Percentiles rank a stretch among this genome's conserved stretches.
These are phyloP conservation scores for Oryzias sinensis DNA, from an alignment of 2,797 vertebrate species.

Conservation along the genomic window DNA sequence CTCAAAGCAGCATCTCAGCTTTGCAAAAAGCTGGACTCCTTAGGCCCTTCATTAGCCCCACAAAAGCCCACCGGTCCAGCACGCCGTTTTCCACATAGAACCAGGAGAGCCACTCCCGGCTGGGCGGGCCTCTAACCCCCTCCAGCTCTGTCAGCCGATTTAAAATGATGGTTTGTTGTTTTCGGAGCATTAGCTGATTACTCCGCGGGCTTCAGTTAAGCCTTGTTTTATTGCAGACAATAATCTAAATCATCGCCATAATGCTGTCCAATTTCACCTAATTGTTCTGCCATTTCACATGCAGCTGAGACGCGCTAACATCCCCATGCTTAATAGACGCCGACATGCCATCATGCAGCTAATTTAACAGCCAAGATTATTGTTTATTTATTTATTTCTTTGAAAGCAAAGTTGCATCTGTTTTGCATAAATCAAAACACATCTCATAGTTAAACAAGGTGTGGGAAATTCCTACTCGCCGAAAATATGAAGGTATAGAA, in stretches of 20 bases:
- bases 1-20: constrained; percentile 18
- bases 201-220: constrained; percentile 51
- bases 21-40: constrained; percentile 4
- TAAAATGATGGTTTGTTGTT: constrained; percentile 54
- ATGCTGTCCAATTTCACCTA: constrained; percentile 53
- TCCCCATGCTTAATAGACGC: constrained; percentile 20
- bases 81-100: constrained; percentile 23
- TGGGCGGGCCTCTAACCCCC: background rate
- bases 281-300: constrained; percentile 47
- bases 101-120: too few species aligned
- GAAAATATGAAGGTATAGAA: too few species aligned
- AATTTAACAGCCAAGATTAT: background rate
- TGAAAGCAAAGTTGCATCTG: background rate
- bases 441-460: too few species aligned
- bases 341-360: background rate
- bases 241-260: constrained; percentile 55
- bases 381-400: background rate
- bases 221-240: constrained; percentile 51
- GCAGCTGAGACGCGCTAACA: constrained; percentile 27
- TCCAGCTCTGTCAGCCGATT: constrained; percentile 40
- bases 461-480: too few species aligned
- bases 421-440: too few species aligned
- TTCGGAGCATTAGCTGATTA: constrained; percentile 63
- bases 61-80: constrained; percentile 27
- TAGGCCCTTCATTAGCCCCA: constrained; percentile 23